phyloP scores from a whole-genome alignment of 2,888 invertebrate species.

The Clivina fossor region DNA sequence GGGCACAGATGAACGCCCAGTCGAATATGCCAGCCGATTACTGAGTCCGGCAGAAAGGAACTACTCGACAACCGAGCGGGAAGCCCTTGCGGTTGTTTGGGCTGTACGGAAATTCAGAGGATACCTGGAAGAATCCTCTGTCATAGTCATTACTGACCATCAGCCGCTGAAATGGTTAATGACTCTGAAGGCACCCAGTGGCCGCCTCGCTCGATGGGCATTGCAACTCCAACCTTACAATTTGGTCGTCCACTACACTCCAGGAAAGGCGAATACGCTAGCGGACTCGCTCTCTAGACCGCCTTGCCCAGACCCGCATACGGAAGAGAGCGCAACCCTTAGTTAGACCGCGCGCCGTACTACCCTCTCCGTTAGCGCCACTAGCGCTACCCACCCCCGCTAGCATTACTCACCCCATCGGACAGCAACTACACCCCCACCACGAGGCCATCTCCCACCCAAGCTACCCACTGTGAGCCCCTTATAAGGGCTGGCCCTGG shows the following conservation, averaged over 20 bases:
- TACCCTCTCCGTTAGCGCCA: too few species aligned
- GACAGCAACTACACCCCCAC: too few species aligned
- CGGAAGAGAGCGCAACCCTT: too few species aligned
- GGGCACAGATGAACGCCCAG: constrained; percentile 15
- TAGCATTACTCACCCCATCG: too few species aligned
- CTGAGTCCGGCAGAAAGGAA: constrained; percentile 25
- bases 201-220: constrained; percentile 50
- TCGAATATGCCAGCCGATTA: constrained; percentile 19
- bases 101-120: constrained; percentile 47
- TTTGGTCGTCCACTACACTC: constrained; percentile 46
- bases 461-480: too few species aligned
- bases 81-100: constrained; percentile 31
- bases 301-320: too few species aligned
- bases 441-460: too few species aligned
- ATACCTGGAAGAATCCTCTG: constrained; percentile 46
- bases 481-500: too few species aligned
- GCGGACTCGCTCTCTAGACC: constrained; percentile 48
- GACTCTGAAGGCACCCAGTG: constrained; percentile 46
- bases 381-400: too few species aligned
- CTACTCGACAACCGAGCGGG: constrained; percentile 46
- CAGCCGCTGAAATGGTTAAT: constrained; percentile 51
- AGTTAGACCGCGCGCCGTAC: too few species aligned
- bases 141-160: constrained; percentile 50
- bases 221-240: constrained; percentile 47
- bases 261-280: constrained; percentile 45